Base-by-base conservation (phyloP, 2,113 vertebrate genomes). In the Paracanthobrama guichenoti region DNA sequence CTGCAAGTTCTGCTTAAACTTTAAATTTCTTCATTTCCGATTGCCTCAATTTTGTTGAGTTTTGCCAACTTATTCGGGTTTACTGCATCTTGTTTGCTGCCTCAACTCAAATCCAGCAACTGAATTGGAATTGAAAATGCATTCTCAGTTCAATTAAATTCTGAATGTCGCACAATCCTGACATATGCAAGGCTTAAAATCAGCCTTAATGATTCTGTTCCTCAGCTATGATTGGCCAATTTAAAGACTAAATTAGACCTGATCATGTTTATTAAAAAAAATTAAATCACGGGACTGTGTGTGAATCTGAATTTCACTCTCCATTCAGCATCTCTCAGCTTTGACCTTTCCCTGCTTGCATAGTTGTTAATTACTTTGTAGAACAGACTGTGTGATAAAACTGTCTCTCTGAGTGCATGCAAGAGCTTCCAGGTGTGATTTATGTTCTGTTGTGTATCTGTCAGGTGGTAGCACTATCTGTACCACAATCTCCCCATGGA, bases 401-500 rank as follows among this genome's bases (percentile, higher is more conserved):
- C 64, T 78, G 60, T 73, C 28, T 62, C 67, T 81, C 24, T 84
- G 85, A 78, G 85, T 59, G 64, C 66, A 85, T 87, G 79, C 14
- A 79, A 85, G 88, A 55, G 87, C 42, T 81, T 24, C 85, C 78
- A 85, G 86, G 89, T 89, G 90, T 89, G 94, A 95, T 95, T 94
- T 94, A 95, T 94, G 93, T 93, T 90, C 92, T 88, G 90, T 91
- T 94, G 92, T 93, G 92, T 92, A 87, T 84, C 72, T 93, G 92
- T 93, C 93, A 94, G 86, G 57, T 84, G 80, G 89, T 86, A 57
- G 42, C 75, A 87, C 89, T 95, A 95, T 95, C 94, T 31, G 82
- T 89, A 93, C 88, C 90, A 93, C 90, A 89, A 95, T 94, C 94
- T 94, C 88, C 91, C 93, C 88, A 81, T 91, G 93, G 91, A 95